Conservation (phyloP, 2,888 invertebrate species). For the Yponomeuta sedellus region DNA sequence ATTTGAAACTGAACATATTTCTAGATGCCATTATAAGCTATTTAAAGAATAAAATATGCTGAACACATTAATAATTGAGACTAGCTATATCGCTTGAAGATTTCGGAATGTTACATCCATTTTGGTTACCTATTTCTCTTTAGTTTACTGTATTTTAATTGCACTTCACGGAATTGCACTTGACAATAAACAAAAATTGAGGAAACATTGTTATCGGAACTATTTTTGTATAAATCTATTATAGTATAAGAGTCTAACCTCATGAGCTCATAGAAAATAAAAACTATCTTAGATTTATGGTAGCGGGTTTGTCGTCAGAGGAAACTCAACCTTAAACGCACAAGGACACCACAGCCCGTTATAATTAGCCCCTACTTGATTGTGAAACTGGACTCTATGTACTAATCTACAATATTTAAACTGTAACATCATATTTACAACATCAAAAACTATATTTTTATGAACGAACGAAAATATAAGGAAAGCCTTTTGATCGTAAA, state of each 20-base stretch:
- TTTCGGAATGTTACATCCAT: constrained; percentile 35
- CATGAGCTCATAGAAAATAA: neutral
- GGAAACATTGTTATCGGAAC: constrained; percentile 14
- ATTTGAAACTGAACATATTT: constrained; percentile 34
- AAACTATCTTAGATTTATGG: neutral
- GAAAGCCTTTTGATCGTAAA: constrained; percentile 10
- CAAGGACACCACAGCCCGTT: neutral
- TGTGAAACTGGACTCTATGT: neutral
- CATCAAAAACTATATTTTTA: constrained; percentile 2
- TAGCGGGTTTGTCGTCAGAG: neutral
- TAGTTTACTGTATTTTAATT: constrained; percentile 23
- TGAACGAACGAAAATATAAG: neutral
- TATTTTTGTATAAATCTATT: neutral
- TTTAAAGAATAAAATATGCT: constrained; percentile 33
- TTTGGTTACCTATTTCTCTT: constrained; percentile 18
- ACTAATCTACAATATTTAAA: constrained; percentile 3
- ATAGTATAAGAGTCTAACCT: neutral
- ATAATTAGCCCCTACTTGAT: neutral
- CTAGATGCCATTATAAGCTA: constrained; percentile 34
- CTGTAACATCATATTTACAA: constrained; percentile 12
- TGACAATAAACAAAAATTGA: constrained; percentile 5
- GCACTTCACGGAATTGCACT: constrained; percentile 27
- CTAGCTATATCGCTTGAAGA: constrained; percentile 40
- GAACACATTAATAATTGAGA: constrained; percentile 46
- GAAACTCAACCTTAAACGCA: neutral